A percentile compares a stretch with the other conserved stretches of the same genome.
Conservation (phyloP, 2,113 vertebrate species). For the Sceloporus undulatus region DNA sequence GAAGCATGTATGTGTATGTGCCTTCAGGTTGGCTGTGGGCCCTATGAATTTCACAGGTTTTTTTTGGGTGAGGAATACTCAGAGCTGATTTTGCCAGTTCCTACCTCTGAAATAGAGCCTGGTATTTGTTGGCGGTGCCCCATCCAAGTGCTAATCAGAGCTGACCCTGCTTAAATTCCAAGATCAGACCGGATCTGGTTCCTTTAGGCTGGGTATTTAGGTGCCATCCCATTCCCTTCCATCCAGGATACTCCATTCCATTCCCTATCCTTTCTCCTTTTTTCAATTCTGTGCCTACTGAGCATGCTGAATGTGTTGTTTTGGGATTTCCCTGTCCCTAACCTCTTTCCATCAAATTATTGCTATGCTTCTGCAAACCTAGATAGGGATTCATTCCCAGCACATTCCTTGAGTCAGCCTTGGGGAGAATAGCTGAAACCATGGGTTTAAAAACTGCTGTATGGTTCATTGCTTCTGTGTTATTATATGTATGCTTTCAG, state of each 20-base stretch:
- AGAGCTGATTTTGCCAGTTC: too few relatives aligned
- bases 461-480: not conserved
- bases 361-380: not conserved
- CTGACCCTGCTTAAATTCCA: too few relatives aligned
- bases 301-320: not conserved
- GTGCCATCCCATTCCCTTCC: not conserved
- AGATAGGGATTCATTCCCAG: not conserved
- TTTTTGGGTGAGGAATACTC: too few relatives aligned
- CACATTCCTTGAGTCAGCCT: not conserved
- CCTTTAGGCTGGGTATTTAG: too few relatives aligned
- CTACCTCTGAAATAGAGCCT: too few relatives aligned
- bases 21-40: too few relatives aligned
- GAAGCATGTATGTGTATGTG: too few relatives aligned
- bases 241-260: not conserved
- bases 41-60: too few relatives aligned
- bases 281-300: not conserved
- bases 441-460: not conserved
- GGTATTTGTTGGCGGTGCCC: too few relatives aligned
- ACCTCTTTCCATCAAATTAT: not conserved
- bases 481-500: not conserved
- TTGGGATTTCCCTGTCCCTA: not conserved
- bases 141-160: too few relatives aligned
- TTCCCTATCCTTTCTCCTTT: not conserved
- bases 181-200: too few relatives aligned
- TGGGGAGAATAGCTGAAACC: not conserved